These are phyloP conservation scores for Elaphurus davidianus DNA, from an alignment of 2,113 vertebrate species.

Conservation along the genomic window DNA sequence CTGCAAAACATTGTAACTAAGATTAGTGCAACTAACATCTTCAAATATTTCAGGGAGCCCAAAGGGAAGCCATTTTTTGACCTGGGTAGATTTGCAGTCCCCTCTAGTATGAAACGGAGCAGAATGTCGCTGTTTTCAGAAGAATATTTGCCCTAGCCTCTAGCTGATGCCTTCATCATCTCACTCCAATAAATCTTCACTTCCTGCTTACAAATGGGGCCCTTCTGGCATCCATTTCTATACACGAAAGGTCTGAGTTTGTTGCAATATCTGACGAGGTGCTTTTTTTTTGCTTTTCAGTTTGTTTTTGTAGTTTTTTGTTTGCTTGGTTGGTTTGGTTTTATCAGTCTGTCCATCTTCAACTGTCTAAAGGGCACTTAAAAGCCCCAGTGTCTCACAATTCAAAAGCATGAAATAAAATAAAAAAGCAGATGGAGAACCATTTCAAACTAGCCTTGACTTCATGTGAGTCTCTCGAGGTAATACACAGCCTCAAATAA, in stretches of 20 bases:
- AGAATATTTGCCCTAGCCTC: slow-evolving; percentile 21
- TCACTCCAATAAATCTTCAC: slow-evolving; percentile 22
- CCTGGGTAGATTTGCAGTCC: slow-evolving; percentile 47
- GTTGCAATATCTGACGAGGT: neutral
- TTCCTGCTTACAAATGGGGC: neutral
- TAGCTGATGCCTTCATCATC: neutral
- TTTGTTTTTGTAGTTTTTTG: neutral
- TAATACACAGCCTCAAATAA: neutral
- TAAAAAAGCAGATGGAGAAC: slow-evolving; percentile 15
- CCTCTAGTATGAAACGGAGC: neutral
- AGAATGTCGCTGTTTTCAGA: slow-evolving; percentile 56
- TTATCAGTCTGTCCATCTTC: slow-evolving; percentile 20
- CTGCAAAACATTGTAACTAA: neutral
- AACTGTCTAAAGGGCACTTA: slow-evolving; percentile 12
- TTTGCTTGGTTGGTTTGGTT: slow-evolving; percentile 22
- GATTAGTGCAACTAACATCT: neutral
- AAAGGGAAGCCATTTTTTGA: slow-evolving; percentile 40
- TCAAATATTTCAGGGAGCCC: neutral
- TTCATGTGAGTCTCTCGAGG: neutral
- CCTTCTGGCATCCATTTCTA: neutral
- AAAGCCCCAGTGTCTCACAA: neutral
- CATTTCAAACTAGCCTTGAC: slow-evolving; percentile 30
- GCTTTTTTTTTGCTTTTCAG: neutral
- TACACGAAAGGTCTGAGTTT: neutral
- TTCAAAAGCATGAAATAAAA: slow-evolving; percentile 39